Base-by-base conservation (phyloP, 2,113 vertebrate species). In the Pituophis catenifer region DNA sequence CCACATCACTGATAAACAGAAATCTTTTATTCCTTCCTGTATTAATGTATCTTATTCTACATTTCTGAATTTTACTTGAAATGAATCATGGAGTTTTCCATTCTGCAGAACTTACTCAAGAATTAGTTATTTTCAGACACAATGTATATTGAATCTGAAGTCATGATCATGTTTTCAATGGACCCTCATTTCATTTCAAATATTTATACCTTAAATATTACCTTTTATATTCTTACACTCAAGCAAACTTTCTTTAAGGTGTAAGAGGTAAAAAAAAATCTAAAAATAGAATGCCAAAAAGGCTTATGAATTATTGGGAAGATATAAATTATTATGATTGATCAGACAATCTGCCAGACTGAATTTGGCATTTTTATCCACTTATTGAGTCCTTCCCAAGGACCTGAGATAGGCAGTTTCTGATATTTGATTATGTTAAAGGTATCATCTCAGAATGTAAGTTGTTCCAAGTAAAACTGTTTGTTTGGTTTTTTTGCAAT, bases 231-330 rank as follows among this genome's bases (percentile, higher is more conserved):
- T 94, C 90, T 65, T 95, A 87, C 87, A 94, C 11, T 54, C 89
- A 86, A 48, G 94, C 15, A 91, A 88, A 54, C 93, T 94, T 88
- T 95, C 93, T 95, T 95, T 91, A 94, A 95, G 94, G 95, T 94
- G 96, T 95, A 96, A 94, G 91, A 96, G 93, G 95, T 94, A 94
- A 97, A 95, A 94, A 97, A 95, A 57, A 21, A 97, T 97, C 95
- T 96, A 95, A 95, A 97, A 96, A 96, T 95, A 94, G 95, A 93
- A 94, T 96, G 95, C 93, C 65, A 48, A n/a, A 70, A n/a, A 70
- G 65, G 10, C 12, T n/a, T 70, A n/a, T 70, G 29, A 70, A n/a
- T 70, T 70, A 2, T n/a, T 70, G 13, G 29, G 12, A 70, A 15
- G 12, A 33, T n/a, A 33, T 70, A 70, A 33, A 33, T 33, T 33